Base-by-base conservation (phyloP, 2,113 vertebrate genomes). In the Malaclemys terrapin region DNA sequence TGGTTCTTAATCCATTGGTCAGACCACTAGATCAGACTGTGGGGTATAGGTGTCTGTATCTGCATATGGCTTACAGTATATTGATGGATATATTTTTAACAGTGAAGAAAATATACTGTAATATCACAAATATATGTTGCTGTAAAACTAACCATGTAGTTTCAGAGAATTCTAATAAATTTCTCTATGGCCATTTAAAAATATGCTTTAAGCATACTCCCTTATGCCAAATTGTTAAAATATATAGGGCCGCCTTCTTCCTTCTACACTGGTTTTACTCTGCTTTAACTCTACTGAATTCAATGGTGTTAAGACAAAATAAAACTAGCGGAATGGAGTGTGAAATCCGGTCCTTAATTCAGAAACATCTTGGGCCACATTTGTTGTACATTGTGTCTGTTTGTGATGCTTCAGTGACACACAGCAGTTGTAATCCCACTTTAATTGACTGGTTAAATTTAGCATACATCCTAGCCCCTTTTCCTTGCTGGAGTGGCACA, bases 371-470 rank as follows among this genome's bases (percentile, higher is more conserved):
- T 35, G 84, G 94, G 89, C 12, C 49, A 76, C 8, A 19, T 93
- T 93, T 87, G 20, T 38, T 76, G 1, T 62, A 0, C 45, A 31
- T 75, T 88, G 84, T 81, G 92, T 88, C 49, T 94, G 72, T 89
- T 95, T 72, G 65, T 72, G n/a, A 72, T 79, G 89, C 62, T 95
- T 84, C 85, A 53, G 13, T 0, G 82, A 65, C 50, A 91, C 31
- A 80, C 84, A 87, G 62, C 89, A 82, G 89, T 84, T 89, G 38
- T 72, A 80, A 93, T 78, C 54, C 31, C 59, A 87, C 59, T 89
- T 78, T 92, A 88, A 25, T 85, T 93, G 90, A 81, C 94, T 95
- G 52, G 59, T 95, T 97, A 96, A 87, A 84, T n/a, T n/a, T 69
- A n/a, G 8, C 69, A 7, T 31, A 88, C 52, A 90, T 95, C 88